Evolutionary conservation across 2,113 vertebrate genomes (phyloP).

Genomic region (Trochalopteron elliotii): DNA sequence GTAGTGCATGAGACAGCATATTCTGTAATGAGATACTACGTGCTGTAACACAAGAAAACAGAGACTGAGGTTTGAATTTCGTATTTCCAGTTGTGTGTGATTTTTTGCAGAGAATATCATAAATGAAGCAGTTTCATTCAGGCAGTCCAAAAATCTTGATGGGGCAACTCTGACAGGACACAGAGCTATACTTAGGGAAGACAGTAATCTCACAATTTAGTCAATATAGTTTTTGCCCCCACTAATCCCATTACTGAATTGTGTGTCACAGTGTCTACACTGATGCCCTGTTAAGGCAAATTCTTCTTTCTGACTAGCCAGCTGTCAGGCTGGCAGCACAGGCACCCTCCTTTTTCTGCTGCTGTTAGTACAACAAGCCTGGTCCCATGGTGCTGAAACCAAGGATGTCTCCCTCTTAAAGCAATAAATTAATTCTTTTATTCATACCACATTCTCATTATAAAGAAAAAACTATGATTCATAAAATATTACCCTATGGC

Average conservation of each 20-base stretch:
- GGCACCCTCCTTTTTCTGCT: neutral
- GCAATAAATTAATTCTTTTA: slow-evolving; percentile 42
- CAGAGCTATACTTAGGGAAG: neutral
- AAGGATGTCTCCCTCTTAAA: slow-evolving; percentile 4
- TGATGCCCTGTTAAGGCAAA: neutral
- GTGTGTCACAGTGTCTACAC: neutral
- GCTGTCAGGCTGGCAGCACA: neutral
- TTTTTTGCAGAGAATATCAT: neutral
- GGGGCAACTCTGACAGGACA: neutral
- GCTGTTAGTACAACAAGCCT: neutral
- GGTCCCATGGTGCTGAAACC: neutral
- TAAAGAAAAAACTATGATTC: slow-evolving; percentile 45
- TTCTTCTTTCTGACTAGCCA: neutral
- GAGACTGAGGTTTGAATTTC: neutral
- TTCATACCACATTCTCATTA: slow-evolving; percentile 42
- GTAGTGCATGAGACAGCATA: neutral
- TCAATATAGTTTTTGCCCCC: neutral
- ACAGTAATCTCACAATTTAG: neutral
- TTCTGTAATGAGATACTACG: neutral
- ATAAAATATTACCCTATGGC: slow-evolving; percentile 53
- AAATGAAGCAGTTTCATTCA: neutral
- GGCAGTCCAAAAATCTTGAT: neutral
- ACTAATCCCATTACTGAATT: neutral
- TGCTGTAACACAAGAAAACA: neutral
- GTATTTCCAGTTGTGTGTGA: neutral